Evolutionary conservation across 2,888 invertebrate species (phyloP).

Genomic region (Tenthredo distinguenda): DNA sequence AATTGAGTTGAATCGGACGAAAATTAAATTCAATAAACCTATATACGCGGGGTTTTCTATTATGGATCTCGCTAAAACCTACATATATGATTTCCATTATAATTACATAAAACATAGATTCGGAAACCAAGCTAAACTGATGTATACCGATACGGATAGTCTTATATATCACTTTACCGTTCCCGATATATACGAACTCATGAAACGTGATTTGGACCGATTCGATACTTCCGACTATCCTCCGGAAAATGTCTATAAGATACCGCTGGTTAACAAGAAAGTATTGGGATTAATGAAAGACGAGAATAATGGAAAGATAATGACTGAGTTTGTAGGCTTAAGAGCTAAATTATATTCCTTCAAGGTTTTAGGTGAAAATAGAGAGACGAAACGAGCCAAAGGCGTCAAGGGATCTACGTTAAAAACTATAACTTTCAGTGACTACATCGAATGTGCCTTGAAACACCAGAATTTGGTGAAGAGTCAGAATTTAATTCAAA

Average conservation of each 20-base stretch:
- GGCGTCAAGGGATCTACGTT: no score
- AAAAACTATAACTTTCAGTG: no score
- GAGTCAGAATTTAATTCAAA: no score
- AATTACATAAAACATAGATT: slow-evolving; percentile 53
- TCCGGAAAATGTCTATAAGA: no score
- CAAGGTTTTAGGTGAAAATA: not conserved
- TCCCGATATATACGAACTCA: slow-evolving; percentile 39
- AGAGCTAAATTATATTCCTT: not conserved
- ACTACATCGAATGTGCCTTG: no score
- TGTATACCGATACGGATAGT: slow-evolving; percentile 56
- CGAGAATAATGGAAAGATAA: not conserved
- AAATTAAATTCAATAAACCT: slow-evolving; percentile 59
- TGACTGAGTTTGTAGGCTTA: no score
- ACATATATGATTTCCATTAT: slow-evolving; percentile 60
- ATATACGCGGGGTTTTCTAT: slow-evolving; percentile 57
- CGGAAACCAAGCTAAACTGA: slow-evolving; percentile 49
- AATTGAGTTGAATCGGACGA: slow-evolving; percentile 67
- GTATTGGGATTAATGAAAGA: slow-evolving; percentile 5
- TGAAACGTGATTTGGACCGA: no score
- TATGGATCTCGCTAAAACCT: slow-evolving; percentile 57
- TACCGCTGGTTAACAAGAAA: not conserved
- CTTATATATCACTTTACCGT: slow-evolving; percentile 45
- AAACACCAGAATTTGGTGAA: no score
- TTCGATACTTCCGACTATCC: no score
- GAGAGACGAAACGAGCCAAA: not conserved